These are phyloP conservation scores for Nowickia ferox DNA, from an alignment of 2,888 invertebrate genomes.

Conservation along the genomic window DNA sequence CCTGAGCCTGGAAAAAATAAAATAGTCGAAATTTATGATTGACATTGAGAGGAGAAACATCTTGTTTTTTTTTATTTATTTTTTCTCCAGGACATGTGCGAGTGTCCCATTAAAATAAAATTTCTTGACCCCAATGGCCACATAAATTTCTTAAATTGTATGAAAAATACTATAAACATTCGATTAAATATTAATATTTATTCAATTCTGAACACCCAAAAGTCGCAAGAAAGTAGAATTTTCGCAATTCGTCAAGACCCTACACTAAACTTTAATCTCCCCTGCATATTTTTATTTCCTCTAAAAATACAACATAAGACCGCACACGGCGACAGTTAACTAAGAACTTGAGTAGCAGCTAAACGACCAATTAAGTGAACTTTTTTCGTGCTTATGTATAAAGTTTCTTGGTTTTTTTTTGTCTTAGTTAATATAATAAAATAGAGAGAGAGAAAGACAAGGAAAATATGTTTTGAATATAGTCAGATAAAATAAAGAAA, in stretches of 20 bases:
- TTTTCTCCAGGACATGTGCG: too few species aligned
- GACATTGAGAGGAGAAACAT: too few species aligned
- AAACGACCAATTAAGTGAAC: slow-evolving; percentile 53
- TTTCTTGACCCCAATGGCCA: too few species aligned
- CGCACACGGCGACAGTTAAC: slow-evolving; percentile 41
- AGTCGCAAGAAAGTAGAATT: neutral
- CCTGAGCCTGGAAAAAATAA: too few species aligned
- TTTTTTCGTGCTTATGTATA: slow-evolving; percentile 1
- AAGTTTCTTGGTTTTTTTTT: neutral
- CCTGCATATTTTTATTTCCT: neutral
- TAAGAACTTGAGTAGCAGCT: slow-evolving; percentile 52
- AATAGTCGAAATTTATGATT: too few species aligned
- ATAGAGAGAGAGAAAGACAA: neutral
- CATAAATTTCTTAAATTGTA: too few species aligned
- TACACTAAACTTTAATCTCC: neutral
- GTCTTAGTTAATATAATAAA: slow-evolving; percentile 21
- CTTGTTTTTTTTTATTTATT: too few species aligned
- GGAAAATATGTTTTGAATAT: slow-evolving; percentile 18
- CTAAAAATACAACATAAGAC: slow-evolving; percentile 8
- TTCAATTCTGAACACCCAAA: too few species aligned
- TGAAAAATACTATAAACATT: too few species aligned
- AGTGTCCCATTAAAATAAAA: too few species aligned
- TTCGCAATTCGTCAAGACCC: neutral
- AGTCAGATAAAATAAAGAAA: slow-evolving; percentile 24
- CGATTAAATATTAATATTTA: too few species aligned